phyloP scores from a whole-genome alignment of 2,888 invertebrate genomes.

The Bellardia bayeri region DNA sequence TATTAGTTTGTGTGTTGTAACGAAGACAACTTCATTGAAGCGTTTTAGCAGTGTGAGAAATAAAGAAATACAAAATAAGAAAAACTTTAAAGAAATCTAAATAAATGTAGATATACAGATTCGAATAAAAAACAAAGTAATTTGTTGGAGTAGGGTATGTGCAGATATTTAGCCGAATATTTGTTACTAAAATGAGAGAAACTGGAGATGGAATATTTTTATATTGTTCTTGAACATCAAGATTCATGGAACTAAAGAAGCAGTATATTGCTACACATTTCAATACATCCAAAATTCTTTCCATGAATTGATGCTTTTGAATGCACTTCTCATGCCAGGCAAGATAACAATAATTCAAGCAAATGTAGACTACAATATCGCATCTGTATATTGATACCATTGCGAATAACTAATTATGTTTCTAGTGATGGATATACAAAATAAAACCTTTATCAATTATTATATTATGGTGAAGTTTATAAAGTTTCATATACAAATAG shows the following conservation, averaged over 20 bases:
- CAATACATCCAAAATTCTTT: no score
- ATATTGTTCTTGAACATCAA: neutral
- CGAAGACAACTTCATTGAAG: conserved; percentile 55
- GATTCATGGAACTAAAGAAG: conserved; percentile 1
- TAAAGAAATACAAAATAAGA: neutral
- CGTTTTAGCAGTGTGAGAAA: conserved; percentile 32
- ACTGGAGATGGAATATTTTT: neutral
- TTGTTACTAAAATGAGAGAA: neutral
- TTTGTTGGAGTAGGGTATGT: no score
- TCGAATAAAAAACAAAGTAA: neutral
- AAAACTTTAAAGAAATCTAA: neutral
- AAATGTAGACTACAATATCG: no score
- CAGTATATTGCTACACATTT: neutral
- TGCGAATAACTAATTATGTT: no score
- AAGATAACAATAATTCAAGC: no score
- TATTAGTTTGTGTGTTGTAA: conserved; percentile 28
- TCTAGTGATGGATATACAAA: no score
- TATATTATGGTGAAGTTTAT: no score
- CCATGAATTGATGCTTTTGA: no score
- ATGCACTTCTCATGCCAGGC: no score
- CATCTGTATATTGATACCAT: no score
- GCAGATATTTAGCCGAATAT: neutral
- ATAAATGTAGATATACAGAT: conserved; percentile 4
- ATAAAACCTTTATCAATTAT: no score
- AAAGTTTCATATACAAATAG: no score